Percentiles rank a stretch among this genome's conserved stretches.
Evolutionary conservation across 53 echinoderm and acorn worm genomes (phyloP).

Genomic region (Temnopleurus reevesii): DNA sequence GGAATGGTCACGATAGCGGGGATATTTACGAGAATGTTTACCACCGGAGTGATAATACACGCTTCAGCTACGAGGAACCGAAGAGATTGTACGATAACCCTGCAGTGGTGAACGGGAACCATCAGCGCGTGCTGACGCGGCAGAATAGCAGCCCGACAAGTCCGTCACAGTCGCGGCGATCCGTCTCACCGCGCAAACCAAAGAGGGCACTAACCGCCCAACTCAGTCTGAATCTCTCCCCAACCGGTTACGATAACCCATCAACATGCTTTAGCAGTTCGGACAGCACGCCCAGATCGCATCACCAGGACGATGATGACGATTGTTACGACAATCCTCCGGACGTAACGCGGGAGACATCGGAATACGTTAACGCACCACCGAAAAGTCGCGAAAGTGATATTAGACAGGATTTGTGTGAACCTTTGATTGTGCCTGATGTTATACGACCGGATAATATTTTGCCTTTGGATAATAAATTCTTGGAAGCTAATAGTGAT

Average conservation of each 20-base stretch:
- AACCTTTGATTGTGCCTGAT: conserved; percentile 5
- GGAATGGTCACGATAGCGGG: background rate
- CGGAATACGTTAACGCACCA: background rate
- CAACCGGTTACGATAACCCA: background rate
- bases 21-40: conserved; percentile 45
- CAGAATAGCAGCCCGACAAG: conserved; percentile 21
- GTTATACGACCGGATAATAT: background rate
- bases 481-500: conserved; percentile 72
- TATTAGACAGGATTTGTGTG: background rate
- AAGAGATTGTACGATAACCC: background rate
- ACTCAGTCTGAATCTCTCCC: background rate
- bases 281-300: background rate
- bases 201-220: conserved; percentile 20
- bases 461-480: conserved; percentile 12
- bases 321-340: conserved; percentile 24
- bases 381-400: background rate
- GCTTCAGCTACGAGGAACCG: conserved; percentile 9
- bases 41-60: background rate
- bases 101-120: conserved; percentile 9
- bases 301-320: background rate
- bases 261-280: background rate
- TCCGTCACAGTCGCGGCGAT: background rate
- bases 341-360: background rate
- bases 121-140: background rate
- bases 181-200: conserved; percentile 27